Base-by-base conservation (phyloP, 2,797 vertebrate species). In the Varecia variegata region DNA sequence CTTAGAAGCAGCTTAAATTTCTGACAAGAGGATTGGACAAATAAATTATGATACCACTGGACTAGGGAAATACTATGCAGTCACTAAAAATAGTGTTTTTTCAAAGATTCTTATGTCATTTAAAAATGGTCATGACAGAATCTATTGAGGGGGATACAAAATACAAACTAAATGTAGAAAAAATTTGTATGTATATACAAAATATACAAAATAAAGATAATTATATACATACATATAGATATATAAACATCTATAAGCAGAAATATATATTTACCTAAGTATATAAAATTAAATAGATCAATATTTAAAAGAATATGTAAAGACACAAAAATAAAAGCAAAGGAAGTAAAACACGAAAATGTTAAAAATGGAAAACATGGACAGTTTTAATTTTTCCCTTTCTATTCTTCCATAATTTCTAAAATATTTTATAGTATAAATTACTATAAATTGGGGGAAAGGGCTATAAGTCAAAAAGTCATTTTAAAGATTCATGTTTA, bases 341-440 rank as follows among this genome's bases (percentile, higher is more conserved):
- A 87, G 45, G 65, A 84, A 71, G 18, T 79, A 95, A 97, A 88
- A 95, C 27, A 38, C 13, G 85, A 89, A 97, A 92, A 90, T 93
- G 47, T 30, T 83, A 56, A 92, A 87, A 86, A 54, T 79, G 9
- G 35, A 86, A 56, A 81, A 83, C 70, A 60, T 38, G 50, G 21
- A 67, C 47, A 81, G 27, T 83, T 95, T 95, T 40, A 54, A 40
- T 18, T 70, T 85, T 84, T 35, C 13, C 47, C 20, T 86, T 67
- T 67, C 30, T 52, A 79, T n/a, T 93, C 20, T 76, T 62, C 73
- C 25, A 50, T 45, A 47, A 81, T 58, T 90, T 93, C 80, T 83
- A 77, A 84, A 68, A 38, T 30, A 38, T 38, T 76, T 76, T 73
- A 38, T 52, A 82, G 12, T 88, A 23, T 90, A 70, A 32, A 86